phyloP scores from a whole-genome alignment of 2,888 invertebrate genomes.

The Miltochrista miniata region DNA sequence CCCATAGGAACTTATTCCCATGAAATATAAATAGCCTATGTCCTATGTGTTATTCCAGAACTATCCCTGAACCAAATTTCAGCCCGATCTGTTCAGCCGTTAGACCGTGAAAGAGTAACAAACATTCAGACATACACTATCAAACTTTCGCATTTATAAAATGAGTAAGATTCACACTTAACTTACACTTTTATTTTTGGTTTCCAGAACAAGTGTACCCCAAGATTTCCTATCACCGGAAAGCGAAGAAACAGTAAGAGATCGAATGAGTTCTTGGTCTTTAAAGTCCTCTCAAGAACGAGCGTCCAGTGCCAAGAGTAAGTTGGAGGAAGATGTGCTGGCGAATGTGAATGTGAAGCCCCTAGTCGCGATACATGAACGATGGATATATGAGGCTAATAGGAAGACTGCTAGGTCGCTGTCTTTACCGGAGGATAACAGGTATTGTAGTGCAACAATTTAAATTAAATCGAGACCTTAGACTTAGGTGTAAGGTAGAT shows the following conservation, averaged over 20 bases:
- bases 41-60: no score
- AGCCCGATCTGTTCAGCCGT: no score
- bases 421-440: constrained; percentile 71
- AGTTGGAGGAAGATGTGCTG: constrained; percentile 60
- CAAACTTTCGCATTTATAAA: no score
- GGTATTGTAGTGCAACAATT: constrained; percentile 39
- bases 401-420: constrained; percentile 65
- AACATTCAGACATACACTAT: no score
- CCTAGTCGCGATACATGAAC: constrained; percentile 76
- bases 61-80: no score
- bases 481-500: no score
- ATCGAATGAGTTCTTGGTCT: constrained; percentile 52
- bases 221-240: constrained; percentile 50
- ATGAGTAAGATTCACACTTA: no score
- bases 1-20: no score
- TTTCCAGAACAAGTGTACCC: constrained; percentile 47
- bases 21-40: no score
- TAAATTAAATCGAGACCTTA: no score
- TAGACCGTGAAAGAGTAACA: no score
- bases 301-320: constrained; percentile 30
- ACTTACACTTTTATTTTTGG: no score
- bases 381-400: constrained; percentile 77
- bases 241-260: constrained; percentile 42
- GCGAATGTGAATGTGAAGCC: constrained; percentile 72
- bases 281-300: constrained; percentile 41